A percentile compares a stretch with the other conserved stretches of the same genome.
phyloP scores from a whole-genome alignment of 2,797 vertebrate genomes.

The Poeciliopsis turneri region DNA sequence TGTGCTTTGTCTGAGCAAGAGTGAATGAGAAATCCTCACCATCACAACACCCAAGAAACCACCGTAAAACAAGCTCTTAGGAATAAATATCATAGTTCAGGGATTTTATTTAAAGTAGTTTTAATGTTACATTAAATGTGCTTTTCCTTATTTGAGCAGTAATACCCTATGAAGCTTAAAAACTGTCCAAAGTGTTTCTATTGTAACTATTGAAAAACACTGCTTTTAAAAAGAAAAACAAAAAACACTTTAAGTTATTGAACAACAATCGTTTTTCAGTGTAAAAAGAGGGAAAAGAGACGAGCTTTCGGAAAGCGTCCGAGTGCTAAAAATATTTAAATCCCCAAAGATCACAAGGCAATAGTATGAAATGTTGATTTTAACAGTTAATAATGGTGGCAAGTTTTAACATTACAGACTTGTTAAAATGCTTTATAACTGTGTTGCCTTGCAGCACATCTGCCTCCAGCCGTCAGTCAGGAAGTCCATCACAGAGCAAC shows the following conservation, averaged over 20 bases:
- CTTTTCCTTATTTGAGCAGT: background rate
- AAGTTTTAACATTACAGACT: background rate
- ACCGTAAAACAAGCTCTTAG: slow-evolving; percentile 61
- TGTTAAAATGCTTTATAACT: background rate
- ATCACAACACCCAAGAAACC: slow-evolving; percentile 59
- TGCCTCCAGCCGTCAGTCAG: background rate
- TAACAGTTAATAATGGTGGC: background rate
- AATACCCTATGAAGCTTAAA: background rate
- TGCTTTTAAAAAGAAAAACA: too few relatives aligned
- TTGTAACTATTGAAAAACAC: background rate
- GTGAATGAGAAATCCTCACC: slow-evolving; percentile 70
- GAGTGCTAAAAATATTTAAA: background rate
- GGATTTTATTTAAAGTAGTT: slow-evolving; percentile 1
- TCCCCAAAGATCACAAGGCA: background rate
- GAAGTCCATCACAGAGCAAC: background rate
- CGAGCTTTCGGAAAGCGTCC: background rate
- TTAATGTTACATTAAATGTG: background rate
- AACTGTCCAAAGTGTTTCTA: background rate
- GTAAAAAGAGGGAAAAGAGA: background rate
- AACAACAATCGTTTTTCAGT: background rate
- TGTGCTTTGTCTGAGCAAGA: slow-evolving; percentile 40
- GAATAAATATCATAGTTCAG: slow-evolving; percentile 67
- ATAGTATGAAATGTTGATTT: background rate
- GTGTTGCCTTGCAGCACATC: background rate
- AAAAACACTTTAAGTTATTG: background rate